Base-by-base conservation (phyloP, 2,888 invertebrate species). In the Smittia sp. region DNA sequence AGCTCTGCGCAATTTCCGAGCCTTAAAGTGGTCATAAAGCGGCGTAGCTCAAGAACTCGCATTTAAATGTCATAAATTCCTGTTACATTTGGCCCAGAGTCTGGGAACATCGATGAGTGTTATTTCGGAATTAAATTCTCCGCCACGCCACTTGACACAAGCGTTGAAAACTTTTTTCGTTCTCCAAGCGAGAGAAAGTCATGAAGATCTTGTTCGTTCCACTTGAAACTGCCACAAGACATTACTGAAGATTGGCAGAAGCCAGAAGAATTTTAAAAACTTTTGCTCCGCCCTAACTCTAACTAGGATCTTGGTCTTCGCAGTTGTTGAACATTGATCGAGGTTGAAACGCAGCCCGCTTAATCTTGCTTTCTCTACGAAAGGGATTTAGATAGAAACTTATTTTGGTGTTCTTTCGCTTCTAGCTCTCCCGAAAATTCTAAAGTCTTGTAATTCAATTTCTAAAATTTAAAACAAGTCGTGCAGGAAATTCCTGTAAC, bases 401-500 rank as follows among this genome's bases (percentile, higher is more conserved):
- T 15, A 46, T 46, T 46, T 15, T 3, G 46, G 2, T 46, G 46
- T 46, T 46, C n/a, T 46, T 11, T n/a, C n/a, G 32, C 9, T 9
- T 32, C 9, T 9, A 32, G 9, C 32, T 3, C 9, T 32, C 32
- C 32, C 32, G 3, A 32, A 32, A 9, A 32, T 9, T 46, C n/a
- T 11, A 22, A 20, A 58, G 58, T 22, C 58, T 58, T n/a, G 18
- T 58, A 58, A 58, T 58, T 58, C 58, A 58, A 58, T 58, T 58
- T 58, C 20, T 4, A 22, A 58, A 58, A 58, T 20, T 58, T 58
- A 58, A 58, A 22, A 58, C 9, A 18, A 7, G 18, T 58, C 58
- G 58, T 58, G 18, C 22, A 22, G 58, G 58, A 58, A 52, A 18
- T 58, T 18, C 22, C 22, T 46, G 46, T 15, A 46, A 46, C 6